A percentile compares a stretch with the other conserved stretches of the same genome.
These are phyloP conservation scores for Zootoca vivipara DNA, from an alignment of 2,113 vertebrate species.

Conservation along the genomic window DNA sequence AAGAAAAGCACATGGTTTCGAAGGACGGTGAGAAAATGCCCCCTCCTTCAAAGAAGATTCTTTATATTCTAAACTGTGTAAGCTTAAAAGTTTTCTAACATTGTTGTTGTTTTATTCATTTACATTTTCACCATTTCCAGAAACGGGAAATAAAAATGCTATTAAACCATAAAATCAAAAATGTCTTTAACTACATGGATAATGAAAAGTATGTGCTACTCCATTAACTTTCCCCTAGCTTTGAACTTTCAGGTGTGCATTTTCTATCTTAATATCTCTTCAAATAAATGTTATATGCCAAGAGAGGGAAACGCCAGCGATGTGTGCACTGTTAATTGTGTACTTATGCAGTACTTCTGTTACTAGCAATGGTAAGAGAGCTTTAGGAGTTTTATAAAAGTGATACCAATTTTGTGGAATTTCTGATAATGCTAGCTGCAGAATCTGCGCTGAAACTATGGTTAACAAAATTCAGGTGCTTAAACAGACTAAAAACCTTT, in stretches of 20 bases:
- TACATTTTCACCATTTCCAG: not conserved
- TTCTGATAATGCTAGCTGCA: not conserved
- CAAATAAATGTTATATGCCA: slow-evolving; percentile 31
- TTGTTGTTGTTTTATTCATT: not conserved
- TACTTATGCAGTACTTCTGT: not conserved
- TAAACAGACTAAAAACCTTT: not conserved
- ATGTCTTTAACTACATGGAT: not conserved
- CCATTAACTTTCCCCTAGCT: not conserved
- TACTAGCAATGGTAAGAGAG: not conserved
- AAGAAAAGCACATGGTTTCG: not conserved
- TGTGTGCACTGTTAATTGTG: not conserved
- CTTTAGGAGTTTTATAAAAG: not conserved
- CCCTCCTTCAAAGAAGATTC: not conserved
- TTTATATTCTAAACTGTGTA: not conserved
- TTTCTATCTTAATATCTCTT: slow-evolving; percentile 23
- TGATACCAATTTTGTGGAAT: no score
- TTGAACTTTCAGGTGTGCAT: not conserved
- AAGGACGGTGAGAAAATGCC: not conserved
- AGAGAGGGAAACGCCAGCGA: slow-evolving; percentile 36
- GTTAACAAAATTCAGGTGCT: not conserved
- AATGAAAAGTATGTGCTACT: not conserved
- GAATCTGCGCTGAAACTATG: not conserved
- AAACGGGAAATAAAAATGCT: not conserved
- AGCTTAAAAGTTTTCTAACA: not conserved
- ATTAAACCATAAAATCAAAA: not conserved